Evolutionary conservation across 2,888 invertebrate genomes (phyloP), one percentile per base, ranked within the genome.

Genomic region (Athetis lepigone): DNA sequence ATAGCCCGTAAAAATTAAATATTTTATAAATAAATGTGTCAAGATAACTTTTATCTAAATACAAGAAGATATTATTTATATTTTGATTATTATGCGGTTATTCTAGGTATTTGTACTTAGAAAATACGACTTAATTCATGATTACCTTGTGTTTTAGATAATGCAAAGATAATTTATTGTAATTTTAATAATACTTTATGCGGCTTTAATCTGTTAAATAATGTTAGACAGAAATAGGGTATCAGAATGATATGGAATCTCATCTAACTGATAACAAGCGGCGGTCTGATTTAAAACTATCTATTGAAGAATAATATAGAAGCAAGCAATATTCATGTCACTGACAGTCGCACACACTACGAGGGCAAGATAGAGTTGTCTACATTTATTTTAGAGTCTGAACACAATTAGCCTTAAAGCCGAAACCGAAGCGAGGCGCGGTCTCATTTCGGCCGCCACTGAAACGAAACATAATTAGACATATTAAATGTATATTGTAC

Each of bases 1-100:
- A 59, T 60, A 67, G 40, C 8, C 18, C 9, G 9, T 62, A 16
- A 58, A 49, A 61, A 57, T 37, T n/a, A 33, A 55, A 33, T 47
- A 13, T 36, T 57, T 21, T 40, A 33, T 43, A 67, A 68, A 68
- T 39, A 69, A 46, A 62, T 21, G 4, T 55, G 42, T 21, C 21
- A 39, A 43, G 50, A 69, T 58, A 58, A 62, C 8, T 27, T 19
- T 47, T 66, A 61, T 56, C 49, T n/a, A 37, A 27, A 43, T 49
- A 13, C 18, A 43, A 49, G n/a, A 39, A 36, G 16, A 39, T 37
- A 25, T 21, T 39, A 27, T 55, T 47, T 64, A n/a, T 36, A n/a
- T 52, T 56, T 16, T 21, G 27, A 27, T 25, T n/a, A 47, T 39
- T 42, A 27, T 27, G 21, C 4, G 27, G 0, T 57, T 27, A 50